A percentile compares a stretch with the other conserved stretches of the same genome.
Conservation (phyloP, 1,140 invertebrate species). For the Cepaea nemoralis region DNA sequence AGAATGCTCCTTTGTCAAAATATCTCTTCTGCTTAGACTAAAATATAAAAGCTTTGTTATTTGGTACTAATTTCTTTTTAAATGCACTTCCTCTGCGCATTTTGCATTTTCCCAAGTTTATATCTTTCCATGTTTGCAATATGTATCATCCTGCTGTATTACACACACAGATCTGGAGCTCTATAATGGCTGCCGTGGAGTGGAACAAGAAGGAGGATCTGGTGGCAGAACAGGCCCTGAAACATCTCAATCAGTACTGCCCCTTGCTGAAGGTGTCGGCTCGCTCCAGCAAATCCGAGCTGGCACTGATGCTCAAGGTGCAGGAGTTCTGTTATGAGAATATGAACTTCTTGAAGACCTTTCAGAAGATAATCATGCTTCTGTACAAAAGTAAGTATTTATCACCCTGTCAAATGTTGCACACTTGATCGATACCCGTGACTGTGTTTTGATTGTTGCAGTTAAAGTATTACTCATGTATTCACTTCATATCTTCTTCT, state of each 20-base stretch:
- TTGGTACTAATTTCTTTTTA: no score
- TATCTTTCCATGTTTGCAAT: not conserved
- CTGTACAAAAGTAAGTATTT: conserved; percentile 89
- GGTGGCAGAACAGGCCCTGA: conserved; percentile 92
- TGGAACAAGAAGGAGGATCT: conserved; percentile 99
- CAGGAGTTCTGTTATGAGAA: conserved; percentile 99
- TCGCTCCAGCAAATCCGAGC: conserved; percentile 83
- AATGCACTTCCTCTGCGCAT: no score
- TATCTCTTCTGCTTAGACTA: no score
- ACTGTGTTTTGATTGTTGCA: no score
- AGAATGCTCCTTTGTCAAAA: no score
- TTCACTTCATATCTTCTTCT: no score
- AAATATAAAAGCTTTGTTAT: no score
- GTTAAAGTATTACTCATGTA: no score
- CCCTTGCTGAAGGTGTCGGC: conserved; percentile 88
- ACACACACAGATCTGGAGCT: conserved; percentile 84
- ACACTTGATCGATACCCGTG: no score
- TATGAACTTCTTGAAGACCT: conserved; percentile 98
- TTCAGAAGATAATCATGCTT: conserved; percentile 95
- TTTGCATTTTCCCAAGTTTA: not conserved
- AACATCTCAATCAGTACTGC: conserved; percentile 88
- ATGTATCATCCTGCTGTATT: not conserved
- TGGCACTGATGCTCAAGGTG: conserved; percentile 88
- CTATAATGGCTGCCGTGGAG: conserved; percentile 92
- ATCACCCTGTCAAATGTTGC: no score